Percentiles rank a stretch among this genome's conserved stretches.
These are phyloP conservation scores for Rhopilema esculentum DNA, from an alignment of 30 jellyfish, hydroid and myxozoan species.

Conservation along the genomic window DNA sequence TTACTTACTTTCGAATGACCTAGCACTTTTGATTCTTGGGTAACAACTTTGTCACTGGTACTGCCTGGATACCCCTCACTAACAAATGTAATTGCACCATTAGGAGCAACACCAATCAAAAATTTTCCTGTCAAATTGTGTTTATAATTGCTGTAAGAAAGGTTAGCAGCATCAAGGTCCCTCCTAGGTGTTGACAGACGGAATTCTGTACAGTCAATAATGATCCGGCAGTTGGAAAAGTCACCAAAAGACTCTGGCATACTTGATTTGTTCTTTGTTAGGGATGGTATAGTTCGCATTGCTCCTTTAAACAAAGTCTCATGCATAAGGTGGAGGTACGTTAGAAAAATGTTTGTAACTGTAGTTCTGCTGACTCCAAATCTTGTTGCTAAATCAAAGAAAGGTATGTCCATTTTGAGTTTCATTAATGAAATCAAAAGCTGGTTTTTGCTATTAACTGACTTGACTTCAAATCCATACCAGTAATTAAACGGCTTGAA, in stretches of 20 bases:
- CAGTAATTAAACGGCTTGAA: conserved; percentile 3
- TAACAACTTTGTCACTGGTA: neutral
- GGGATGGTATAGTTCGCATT: neutral
- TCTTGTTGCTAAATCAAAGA: neutral
- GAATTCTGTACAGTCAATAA: neutral
- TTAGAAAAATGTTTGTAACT: neutral
- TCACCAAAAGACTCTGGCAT: neutral
- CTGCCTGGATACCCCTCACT: neutral
- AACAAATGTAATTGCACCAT: neutral
- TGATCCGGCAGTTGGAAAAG: neutral
- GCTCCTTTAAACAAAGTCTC: neutral
- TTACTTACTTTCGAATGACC: no score
- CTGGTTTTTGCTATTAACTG: no score
- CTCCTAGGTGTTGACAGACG: neutral
- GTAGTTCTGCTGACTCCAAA: neutral
- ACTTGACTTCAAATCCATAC: neutral
- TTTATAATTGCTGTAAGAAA: neutral
- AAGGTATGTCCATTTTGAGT: neutral
- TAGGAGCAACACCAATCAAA: neutral
- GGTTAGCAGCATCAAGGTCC: neutral
- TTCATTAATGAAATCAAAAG: neutral
- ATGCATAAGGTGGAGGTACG: neutral
- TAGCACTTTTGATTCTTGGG: neutral
- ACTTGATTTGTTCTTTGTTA: neutral
- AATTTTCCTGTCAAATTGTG: neutral